Evolutionary conservation across 2,888 invertebrate species (phyloP).

Genomic region (Diaphora mendica): DNA sequence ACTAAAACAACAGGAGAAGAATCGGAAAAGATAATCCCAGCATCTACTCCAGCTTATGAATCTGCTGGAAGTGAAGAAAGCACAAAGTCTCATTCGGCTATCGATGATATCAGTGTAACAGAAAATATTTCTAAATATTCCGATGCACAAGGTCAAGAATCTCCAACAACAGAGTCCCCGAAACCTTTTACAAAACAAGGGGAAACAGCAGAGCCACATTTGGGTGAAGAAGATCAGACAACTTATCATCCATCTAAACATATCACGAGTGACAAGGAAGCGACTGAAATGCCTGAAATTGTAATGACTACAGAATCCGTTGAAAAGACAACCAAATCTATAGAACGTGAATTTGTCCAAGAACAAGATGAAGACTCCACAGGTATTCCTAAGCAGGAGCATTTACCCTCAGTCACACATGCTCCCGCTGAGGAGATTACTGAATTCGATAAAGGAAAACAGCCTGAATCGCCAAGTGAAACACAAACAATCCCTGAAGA

Average conservation of each 20-base stretch:
- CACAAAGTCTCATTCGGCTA: constrained; percentile 11
- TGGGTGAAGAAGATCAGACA: constrained; percentile 16
- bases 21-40: constrained; percentile 22
- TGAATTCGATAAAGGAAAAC: constrained; percentile 32
- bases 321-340: constrained; percentile 26
- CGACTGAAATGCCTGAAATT: constrained; percentile 26
- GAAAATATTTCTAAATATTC: constrained; percentile 8
- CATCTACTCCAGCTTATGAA: constrained; percentile 22
- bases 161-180: constrained; percentile 9
- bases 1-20: constrained; percentile 19
- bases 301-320: constrained; percentile 24
- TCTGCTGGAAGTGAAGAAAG: constrained; percentile 14
- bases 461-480: constrained; percentile 21
- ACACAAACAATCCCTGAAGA: constrained; percentile 21
- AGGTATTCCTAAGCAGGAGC: constrained; percentile 33
- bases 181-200: constrained; percentile 22
- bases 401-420: constrained; percentile 32
- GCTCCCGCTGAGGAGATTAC: constrained; percentile 15
- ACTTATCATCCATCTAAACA: constrained; percentile 9
- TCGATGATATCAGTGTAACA: constrained; percentile 14
- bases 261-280: background rate
- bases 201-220: constrained; percentile 16
- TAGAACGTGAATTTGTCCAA: constrained; percentile 28
- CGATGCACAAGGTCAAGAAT: constrained; percentile 14
- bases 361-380: constrained; percentile 40